These are phyloP conservation scores for Camponotus pennsylvanicus DNA, from an alignment of 1,140 invertebrate genomes.

Conservation along the genomic window DNA sequence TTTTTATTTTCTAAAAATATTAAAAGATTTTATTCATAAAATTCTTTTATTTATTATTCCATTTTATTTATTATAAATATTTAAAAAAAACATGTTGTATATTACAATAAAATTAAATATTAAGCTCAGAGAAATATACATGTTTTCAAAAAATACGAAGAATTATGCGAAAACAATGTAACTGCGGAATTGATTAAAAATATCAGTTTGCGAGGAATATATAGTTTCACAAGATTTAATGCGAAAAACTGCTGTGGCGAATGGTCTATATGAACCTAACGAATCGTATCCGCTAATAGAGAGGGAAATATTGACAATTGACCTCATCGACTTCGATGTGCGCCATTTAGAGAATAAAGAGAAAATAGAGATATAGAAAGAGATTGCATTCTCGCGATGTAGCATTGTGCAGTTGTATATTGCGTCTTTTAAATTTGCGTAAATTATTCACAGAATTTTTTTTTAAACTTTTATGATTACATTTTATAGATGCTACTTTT, in stretches of 20 bases:
- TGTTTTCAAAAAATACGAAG: neutral
- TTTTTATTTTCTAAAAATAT: neutral
- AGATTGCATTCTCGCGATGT: constrained; percentile 1
- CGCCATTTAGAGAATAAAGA: neutral
- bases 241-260: neutral
- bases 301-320: constrained; percentile 60
- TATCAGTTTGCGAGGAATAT: neutral
- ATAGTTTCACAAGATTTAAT: constrained; percentile 19
- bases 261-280: constrained; percentile 45
- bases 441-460: constrained; percentile 32
- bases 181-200: neutral
- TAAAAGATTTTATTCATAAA: neutral
- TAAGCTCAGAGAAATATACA: neutral
- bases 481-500: constrained; percentile 18
- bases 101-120: neutral
- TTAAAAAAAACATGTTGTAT: neutral
- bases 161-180: neutral
- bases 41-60: neutral
- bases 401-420: constrained; percentile 2
- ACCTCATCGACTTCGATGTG: constrained; percentile 50
- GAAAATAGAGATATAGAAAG: neutral
- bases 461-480: constrained; percentile 36
- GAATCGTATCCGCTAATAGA: constrained; percentile 43
- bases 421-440: constrained; percentile 30
- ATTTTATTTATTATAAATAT: neutral